Percentiles rank a stretch among this genome's conserved stretches.
Conservation (phyloP, 2,888 invertebrate genomes). For the Choreutis nemorana region DNA sequence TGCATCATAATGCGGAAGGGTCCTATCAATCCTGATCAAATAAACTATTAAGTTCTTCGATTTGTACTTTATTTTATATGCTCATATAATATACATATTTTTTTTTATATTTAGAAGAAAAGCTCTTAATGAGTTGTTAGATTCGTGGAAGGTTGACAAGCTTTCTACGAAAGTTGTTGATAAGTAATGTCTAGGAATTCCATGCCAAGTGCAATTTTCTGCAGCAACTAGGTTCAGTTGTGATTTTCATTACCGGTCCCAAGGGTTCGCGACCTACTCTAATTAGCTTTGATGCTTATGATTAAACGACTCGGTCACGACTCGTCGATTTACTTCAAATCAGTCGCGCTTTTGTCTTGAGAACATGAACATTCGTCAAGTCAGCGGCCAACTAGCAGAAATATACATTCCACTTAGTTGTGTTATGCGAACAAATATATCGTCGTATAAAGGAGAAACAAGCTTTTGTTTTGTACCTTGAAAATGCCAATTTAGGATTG, state of each 20-base stretch:
- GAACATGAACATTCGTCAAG: slow-evolving; percentile 44
- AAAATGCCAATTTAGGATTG: slow-evolving; percentile 8
- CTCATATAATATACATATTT: too few relatives aligned
- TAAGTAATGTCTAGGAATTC: slow-evolving; percentile 37
- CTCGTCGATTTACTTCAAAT: slow-evolving; percentile 55
- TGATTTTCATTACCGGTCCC: slow-evolving; percentile 59
- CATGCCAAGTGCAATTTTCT: slow-evolving; percentile 52
- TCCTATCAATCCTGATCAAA: slow-evolving; percentile 3
- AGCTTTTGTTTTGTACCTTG: slow-evolving; percentile 3
- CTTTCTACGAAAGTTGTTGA: slow-evolving; percentile 23
- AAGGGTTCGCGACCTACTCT: slow-evolving; percentile 58
- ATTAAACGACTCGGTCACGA: slow-evolving; percentile 60
- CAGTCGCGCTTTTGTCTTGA: slow-evolving; percentile 48
- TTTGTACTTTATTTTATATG: too few relatives aligned
- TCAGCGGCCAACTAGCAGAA: slow-evolving; percentile 21
- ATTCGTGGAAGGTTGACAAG: slow-evolving; percentile 20
- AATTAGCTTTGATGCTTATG: slow-evolving; percentile 62
- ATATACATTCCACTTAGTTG: slow-evolving; percentile 21
- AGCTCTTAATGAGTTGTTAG: too few relatives aligned
- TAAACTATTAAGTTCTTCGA: too few relatives aligned
- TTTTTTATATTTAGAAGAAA: too few relatives aligned
- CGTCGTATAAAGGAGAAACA: slow-evolving; percentile 10
- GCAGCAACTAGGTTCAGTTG: slow-evolving; percentile 48
- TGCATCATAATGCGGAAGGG: slow-evolving; percentile 4
- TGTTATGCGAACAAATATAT: slow-evolving; percentile 20